A percentile compares a stretch with the other conserved stretches of the same genome.
Evolutionary conservation across 2,113 vertebrate genomes (phyloP).

Genomic region (Lophius piscatorius): DNA sequence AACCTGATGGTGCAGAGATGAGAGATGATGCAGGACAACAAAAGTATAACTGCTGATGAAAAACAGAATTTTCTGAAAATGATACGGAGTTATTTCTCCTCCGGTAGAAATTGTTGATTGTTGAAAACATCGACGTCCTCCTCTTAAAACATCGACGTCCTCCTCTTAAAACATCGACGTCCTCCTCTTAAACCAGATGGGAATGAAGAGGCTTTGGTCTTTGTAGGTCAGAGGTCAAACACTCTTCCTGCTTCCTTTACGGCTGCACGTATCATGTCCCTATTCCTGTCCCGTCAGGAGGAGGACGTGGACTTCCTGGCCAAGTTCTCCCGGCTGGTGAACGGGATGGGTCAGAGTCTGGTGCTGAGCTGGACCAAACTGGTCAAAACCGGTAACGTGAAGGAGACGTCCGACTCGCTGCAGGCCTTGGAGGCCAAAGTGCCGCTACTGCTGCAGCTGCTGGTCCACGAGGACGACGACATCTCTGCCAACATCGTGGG

Average conservation of each 20-base stretch:
- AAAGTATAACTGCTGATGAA: no score
- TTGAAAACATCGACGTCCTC: no score
- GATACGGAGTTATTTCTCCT: no score
- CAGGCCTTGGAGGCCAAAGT: slow-evolving; percentile 92
- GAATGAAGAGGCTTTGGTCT: background rate
- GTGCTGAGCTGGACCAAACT: slow-evolving; percentile 96
- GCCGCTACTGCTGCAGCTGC: slow-evolving; percentile 90
- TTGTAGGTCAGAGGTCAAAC: background rate
- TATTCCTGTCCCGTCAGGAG: slow-evolving; percentile 79
- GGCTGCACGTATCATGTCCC: background rate
- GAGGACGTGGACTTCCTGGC: slow-evolving; percentile 99
- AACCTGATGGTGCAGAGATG: no score
- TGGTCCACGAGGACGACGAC: slow-evolving; percentile 95
- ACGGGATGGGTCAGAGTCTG: slow-evolving; percentile 98
- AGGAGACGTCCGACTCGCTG: slow-evolving; percentile 87
- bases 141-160: no score
- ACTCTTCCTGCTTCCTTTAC: slow-evolving; percentile 6
- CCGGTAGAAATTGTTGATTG: no score
- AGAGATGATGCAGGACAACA: no score
- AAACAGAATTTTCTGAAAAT: no score
- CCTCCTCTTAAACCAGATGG: no score
- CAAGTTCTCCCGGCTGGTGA: slow-evolving; percentile 95
- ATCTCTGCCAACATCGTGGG: slow-evolving; percentile 96
- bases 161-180: no score
- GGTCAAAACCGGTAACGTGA: slow-evolving; percentile 85